These are phyloP conservation scores for Anniella stebbinsi DNA, from an alignment of 2,797 vertebrate genomes.

Conservation along the genomic window DNA sequence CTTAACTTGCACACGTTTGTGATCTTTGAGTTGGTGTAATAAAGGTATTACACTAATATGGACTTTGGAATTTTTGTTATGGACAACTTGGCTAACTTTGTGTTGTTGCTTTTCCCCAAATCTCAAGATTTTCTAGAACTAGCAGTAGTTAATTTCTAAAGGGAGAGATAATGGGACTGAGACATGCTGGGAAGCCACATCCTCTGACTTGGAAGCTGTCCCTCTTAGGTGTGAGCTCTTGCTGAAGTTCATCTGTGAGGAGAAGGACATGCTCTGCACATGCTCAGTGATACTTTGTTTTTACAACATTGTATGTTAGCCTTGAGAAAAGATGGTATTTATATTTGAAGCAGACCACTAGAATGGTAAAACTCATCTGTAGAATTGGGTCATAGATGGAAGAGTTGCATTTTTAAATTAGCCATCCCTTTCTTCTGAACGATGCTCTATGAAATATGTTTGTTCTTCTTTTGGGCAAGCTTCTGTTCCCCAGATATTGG, in stretches of 20 bases:
- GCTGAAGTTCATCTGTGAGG: not conserved
- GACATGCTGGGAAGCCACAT: not conserved
- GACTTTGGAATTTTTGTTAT: too few species aligned
- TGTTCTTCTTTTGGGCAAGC: not conserved
- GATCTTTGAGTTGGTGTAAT: too few species aligned
- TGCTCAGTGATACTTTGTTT: not conserved
- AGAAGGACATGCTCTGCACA: not conserved
- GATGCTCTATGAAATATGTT: not conserved
- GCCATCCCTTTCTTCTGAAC: accelerated
- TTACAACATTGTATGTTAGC: not conserved
- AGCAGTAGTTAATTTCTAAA: not conserved
- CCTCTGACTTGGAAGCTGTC: not conserved
- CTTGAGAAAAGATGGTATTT: not conserved
- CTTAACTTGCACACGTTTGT: too few species aligned
- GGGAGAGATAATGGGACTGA: not conserved
- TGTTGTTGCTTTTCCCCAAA: too few species aligned
- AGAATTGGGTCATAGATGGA: conserved; percentile 8
- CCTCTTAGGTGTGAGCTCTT: not conserved
- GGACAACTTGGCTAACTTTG: too few species aligned
- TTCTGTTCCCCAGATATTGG: conserved; percentile 1
- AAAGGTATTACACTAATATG: too few species aligned
- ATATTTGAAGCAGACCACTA: not conserved
- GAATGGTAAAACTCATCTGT: not conserved
- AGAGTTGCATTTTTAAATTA: not conserved
- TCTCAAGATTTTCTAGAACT: not conserved